These are phyloP conservation scores for Phalacrocorax brasilianus DNA, from an alignment of 2,113 vertebrate genomes.

Conservation along the genomic window DNA sequence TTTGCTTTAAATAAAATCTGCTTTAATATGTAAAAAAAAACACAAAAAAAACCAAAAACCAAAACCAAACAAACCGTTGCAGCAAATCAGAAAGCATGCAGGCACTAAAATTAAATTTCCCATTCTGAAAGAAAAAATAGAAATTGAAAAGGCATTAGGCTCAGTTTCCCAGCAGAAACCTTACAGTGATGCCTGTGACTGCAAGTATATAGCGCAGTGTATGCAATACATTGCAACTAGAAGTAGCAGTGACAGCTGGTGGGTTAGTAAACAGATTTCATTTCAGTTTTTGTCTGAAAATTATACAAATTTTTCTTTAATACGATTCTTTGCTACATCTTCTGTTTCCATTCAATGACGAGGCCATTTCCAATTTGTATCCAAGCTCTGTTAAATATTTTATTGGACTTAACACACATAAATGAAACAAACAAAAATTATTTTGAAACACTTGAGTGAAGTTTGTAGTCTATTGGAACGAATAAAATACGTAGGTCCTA, in stretches of 20 bases:
- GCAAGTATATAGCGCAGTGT: neutral
- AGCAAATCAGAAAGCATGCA: conserved; percentile 16
- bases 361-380: conserved; percentile 59
- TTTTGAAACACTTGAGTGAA: conserved; percentile 10
- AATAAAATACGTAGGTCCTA: neutral
- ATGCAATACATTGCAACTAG: conserved; percentile 29
- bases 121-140: conserved; percentile 23
- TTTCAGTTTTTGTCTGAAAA: conserved; percentile 73
- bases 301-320: conserved; percentile 70
- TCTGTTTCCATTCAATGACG: conserved; percentile 60
- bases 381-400: conserved; percentile 59
- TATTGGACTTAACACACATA: conserved; percentile 35
- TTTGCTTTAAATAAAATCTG: conserved; percentile 33
- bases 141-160: conserved; percentile 61
- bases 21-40: neutral
- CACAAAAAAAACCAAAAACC: too few species aligned
- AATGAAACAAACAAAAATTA: conserved; percentile 50
- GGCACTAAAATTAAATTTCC: conserved; percentile 39
- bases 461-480: neutral
- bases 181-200: conserved; percentile 30
- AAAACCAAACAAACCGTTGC: accelerated
- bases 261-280: conserved; percentile 71
- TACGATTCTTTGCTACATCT: conserved; percentile 51
- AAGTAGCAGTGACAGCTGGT: conserved; percentile 73
- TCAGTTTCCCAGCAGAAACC: conserved; percentile 25